A percentile compares a stretch with the other conserved stretches of the same genome.
Evolutionary conservation across 1,140 invertebrate genomes (phyloP).

Genomic region (Mercenaria mercenaria): DNA sequence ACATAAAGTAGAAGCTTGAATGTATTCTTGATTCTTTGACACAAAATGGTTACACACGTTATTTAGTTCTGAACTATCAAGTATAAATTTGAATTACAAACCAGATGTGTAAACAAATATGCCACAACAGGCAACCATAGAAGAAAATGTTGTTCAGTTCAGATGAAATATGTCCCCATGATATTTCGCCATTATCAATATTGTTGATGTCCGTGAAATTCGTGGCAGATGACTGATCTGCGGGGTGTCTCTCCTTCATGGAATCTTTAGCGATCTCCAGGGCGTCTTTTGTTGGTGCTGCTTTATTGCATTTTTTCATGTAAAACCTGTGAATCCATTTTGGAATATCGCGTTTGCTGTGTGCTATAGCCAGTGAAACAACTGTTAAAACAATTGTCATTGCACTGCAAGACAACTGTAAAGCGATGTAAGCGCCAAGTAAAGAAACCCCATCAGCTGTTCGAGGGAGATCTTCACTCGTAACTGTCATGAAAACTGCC

Average conservation of each 20-base stretch:
- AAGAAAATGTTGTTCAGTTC: background rate
- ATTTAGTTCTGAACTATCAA: too few species aligned
- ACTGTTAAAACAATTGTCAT: constrained; percentile 27
- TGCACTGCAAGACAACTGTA: constrained; percentile 32
- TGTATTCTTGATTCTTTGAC: too few species aligned
- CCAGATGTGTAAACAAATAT: background rate
- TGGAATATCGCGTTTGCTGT: background rate
- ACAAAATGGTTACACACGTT: too few species aligned
- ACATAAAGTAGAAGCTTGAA: too few species aligned
- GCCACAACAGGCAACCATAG: background rate
- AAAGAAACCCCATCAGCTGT: constrained; percentile 62
- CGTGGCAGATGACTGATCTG: too few species aligned
- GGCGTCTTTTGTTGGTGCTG: too few species aligned
- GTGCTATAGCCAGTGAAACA: background rate
- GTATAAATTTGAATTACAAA: background rate
- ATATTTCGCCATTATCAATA: background rate
- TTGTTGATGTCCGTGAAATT: too few species aligned
- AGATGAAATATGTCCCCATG: background rate
- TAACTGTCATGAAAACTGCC: constrained; percentile 61
- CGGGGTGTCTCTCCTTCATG: too few species aligned
- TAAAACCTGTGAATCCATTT: background rate
- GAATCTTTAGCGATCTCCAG: too few species aligned
- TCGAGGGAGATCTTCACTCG: constrained; percentile 43
- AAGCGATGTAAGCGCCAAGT: constrained; percentile 84
- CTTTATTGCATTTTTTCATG: too few species aligned